Evolutionary conservation across 2,113 vertebrate genomes (phyloP), one percentile per base, ranked within the genome.

Genomic region (Chitala chitala): DNA sequence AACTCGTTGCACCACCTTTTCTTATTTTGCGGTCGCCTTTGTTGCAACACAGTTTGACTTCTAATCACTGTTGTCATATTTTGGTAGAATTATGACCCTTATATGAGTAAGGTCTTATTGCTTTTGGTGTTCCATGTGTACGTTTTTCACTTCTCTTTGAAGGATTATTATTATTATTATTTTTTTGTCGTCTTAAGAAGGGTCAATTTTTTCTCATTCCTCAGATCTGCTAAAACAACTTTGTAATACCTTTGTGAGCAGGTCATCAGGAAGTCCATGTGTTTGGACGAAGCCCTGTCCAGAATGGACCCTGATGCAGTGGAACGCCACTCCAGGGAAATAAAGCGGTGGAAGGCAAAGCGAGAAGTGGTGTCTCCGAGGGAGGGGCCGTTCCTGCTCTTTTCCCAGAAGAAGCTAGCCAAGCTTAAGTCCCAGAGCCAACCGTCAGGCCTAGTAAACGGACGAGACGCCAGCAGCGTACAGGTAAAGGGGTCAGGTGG

Each of bases 211-310:
- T n/a, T n/a, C n/a, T n/a, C n/a, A n/a, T n/a, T n/a, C n/a, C n/a
- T n/a, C n/a, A n/a, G n/a, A n/a, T n/a, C n/a, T n/a, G n/a, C n/a
- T n/a, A n/a, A n/a, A n/a, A 20, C 2, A 6, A 4, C 4, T 38
- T 10, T 77, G 40, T 53, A 5, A 8, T 17, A 26, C 4, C 44
- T 46, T 36, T 5, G 59, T 3, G 46, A 73, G 1, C 9, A 98
- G 97, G 94, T 94, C 3, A 94, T 99, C 75, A 89, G 87, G 80
- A 92, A 90, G 77, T 90, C 90, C 0, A 92, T 94, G 72, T 88
- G 84, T 29, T 85, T 98, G 78, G 92, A 96, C 74, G 88, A 93
- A 81, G 88, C 94, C 61, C 79, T 98, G 70, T 76, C 87, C 10
- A 92, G 82, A 81, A 85, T 96, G 84, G 92, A 96, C 63, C 81